Evolutionary conservation across 2,113 vertebrate genomes (phyloP), one percentile per base, ranked within the genome.

Genomic region (Uria lomvia): DNA sequence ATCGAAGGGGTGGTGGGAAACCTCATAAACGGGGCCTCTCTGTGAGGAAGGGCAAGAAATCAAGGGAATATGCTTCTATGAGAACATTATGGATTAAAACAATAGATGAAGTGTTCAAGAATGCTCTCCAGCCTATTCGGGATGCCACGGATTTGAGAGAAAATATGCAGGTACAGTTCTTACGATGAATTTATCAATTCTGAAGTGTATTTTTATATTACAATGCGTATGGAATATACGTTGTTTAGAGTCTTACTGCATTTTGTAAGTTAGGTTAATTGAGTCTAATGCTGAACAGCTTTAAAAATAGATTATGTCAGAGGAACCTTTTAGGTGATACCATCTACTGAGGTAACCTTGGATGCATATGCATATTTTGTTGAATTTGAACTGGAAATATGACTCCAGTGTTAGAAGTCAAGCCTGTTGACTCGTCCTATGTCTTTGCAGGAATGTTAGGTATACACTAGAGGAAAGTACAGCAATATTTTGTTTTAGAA

Each of bases 131-230:
- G 19, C 99, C 99, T 8, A 98, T 99, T 56, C 98, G 99, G 79
- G 99, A 99, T 75, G 99, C 99, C 67, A 99, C 99, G 5, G 99
- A 99, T 96, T 98, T 99, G 96, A 98, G 99, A 97, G 99, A 99
- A 98, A 99, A 99, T 97, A 99, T 99, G 99, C 99, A 99, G 99
- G 99, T 99, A 98, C 88, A 47, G 96, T 91, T 65, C 55, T 93
- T 38, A 58, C 42, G 32, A 68, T 88, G 27, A 73, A 40, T 78
- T 32, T 92, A 47, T 36, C 2, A 11, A 19, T 52, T 63, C 24
- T 34, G 58, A 1, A 24, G 20, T 63, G 24, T 58, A 21, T 49
- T 74, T 85, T 72, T 92, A 27, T 93, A 34, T 86, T 80, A 24
- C 4, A 23, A 9, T 59, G 14, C 9, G 8, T 49, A 34, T 38